These are phyloP conservation scores for Fopius arisanus DNA, from an alignment of 1,140 invertebrate genomes.

Conservation along the genomic window DNA sequence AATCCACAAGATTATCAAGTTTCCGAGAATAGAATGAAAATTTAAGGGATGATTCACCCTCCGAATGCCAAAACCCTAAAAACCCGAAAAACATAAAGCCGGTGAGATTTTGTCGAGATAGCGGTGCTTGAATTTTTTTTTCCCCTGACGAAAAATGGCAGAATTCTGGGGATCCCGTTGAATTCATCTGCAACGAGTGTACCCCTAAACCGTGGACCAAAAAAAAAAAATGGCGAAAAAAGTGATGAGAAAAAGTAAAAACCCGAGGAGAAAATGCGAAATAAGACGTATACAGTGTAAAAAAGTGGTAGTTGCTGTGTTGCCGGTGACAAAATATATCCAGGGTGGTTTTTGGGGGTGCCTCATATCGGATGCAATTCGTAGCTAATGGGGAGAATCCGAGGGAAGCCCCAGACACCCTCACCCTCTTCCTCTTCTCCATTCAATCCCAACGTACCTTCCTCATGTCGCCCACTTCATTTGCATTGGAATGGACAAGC, in stretches of 20 bases:
- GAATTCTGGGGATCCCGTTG: neutral
- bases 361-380: slow-evolving; percentile 36
- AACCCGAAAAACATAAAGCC: too few relatives aligned
- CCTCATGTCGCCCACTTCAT: slow-evolving; percentile 36
- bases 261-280: slow-evolving; percentile 3
- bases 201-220: neutral
- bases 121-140: neutral
- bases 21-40: too few relatives aligned
- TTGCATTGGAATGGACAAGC: slow-evolving; percentile 45
- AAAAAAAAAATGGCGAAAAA: neutral
- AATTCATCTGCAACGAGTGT: slow-evolving; percentile 8
- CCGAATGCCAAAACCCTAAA: neutral
- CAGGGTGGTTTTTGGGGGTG: slow-evolving; percentile 11
- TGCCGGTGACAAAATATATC: slow-evolving; percentile 26
- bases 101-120: neutral
- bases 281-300: slow-evolving; percentile 13
- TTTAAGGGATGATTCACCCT: neutral
- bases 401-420: slow-evolving; percentile 15
- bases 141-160: neutral
- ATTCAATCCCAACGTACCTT: slow-evolving; percentile 16
- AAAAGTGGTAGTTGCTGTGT: slow-evolving; percentile 10
- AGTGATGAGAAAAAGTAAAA: neutral
- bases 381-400: slow-evolving; percentile 36
- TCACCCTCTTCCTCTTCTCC: neutral
- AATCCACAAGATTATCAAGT: too few relatives aligned